Conservation (phyloP, 2,113 vertebrate species). For the Nanorana parkeri region DNA sequence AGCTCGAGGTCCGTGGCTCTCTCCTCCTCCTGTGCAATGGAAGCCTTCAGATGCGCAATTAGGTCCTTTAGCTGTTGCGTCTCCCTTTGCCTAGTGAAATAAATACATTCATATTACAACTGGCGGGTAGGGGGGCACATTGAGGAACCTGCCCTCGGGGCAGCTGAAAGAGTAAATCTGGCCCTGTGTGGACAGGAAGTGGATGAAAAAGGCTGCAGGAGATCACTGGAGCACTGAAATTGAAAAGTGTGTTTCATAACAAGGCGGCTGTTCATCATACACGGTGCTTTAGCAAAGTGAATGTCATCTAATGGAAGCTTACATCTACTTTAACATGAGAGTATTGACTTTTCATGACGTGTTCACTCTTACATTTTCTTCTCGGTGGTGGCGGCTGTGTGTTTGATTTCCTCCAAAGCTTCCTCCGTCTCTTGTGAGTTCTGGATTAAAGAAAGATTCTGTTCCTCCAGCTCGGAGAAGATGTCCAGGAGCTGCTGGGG, state of each 20-base stretch:
- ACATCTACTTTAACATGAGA: too few relatives aligned
- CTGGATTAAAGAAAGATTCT: conserved; percentile 86
- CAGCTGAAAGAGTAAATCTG: too few relatives aligned
- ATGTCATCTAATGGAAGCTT: too few relatives aligned
- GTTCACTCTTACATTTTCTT: conserved; percentile 75
- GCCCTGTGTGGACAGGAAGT: too few relatives aligned
- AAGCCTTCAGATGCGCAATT: conserved; percentile 68
- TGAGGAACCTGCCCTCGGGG: too few relatives aligned
- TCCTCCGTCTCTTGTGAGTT: conserved; percentile 81
- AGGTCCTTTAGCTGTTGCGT: conserved; percentile 74
- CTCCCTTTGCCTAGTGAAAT: conserved; percentile 76
- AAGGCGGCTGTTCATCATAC: too few relatives aligned
- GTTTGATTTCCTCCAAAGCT: conserved; percentile 73
- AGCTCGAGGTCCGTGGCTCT: conserved; percentile 74
- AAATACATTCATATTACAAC: background rate
- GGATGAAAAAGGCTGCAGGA: too few relatives aligned
- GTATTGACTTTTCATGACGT: background rate
- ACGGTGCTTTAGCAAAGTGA: too few relatives aligned
- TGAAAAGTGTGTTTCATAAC: too few relatives aligned
- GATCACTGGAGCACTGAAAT: too few relatives aligned
- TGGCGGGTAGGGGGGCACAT: too few relatives aligned
- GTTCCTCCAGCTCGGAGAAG: conserved; percentile 83
- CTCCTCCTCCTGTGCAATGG: conserved; percentile 76
- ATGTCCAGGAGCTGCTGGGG: conserved; percentile 84
- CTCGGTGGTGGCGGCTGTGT: conserved; percentile 69